Evolutionary conservation across 2,888 invertebrate genomes (phyloP), one percentile per base, ranked within the genome.

Genomic region (Coenonympha glycerion): DNA sequence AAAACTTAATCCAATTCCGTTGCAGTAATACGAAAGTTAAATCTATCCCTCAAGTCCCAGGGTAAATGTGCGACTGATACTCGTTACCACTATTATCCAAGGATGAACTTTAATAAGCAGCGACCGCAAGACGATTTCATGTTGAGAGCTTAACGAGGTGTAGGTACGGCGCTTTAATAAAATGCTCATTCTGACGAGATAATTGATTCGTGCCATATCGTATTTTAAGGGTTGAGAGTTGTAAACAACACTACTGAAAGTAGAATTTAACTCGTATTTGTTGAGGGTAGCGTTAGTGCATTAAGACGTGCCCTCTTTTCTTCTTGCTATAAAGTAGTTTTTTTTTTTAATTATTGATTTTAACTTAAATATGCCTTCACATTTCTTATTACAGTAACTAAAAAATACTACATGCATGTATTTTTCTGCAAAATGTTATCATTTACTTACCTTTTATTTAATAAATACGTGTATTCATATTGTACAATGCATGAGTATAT

Each of bases 21-120:
- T 13, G 11, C 39, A 39, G 13, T 15, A 16, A 13, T 19, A 13
- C n/a, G 8, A 18, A 48, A 5, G 33, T 24, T 26, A 48, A 41
- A 18, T 48, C 40, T 19, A 34, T 37, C 15, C 24, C 22, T 30
- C 21, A 34, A 47, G 41, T 19, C 8, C 11, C 30, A 15, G 11
- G 3, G 5, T 22, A 33, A 47, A 52, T 34, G 37, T 18, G 40
- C 26, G 18, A 47, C 39, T 22, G 34, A 47, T 34, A 42, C 45
- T 49, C 22, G 36, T 37, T 42, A 57, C 53, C 31, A 53, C 39
- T 52, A 55, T 55, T 45, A 55, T 40, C 49, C 53, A 57, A 49
- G 16, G 45, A 62, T 57, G 65, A 77, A 79, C 69, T 79, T 79
- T 76, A 79, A 79, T 78, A 77, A 74, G 73, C 70, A 66, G 59